Evolutionary conservation across 1,140 invertebrate species (phyloP), one percentile per base, ranked within the genome.

Genomic region (Danaus melanippus): DNA sequence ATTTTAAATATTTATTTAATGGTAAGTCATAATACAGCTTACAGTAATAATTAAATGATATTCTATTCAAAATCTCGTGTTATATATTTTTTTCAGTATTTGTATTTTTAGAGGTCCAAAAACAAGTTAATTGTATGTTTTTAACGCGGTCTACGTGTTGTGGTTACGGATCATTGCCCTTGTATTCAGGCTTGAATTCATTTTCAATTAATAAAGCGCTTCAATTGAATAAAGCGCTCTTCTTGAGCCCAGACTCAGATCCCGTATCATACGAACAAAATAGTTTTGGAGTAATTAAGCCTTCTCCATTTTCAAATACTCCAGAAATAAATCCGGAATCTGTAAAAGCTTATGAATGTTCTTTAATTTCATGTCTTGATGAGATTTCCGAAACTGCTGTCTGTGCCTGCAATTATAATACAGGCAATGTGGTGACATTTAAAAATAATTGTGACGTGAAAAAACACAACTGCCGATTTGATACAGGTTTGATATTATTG

Each of bases 401-500:
- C 21, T 75, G 73, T 52, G 73, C 73, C 46, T 73, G 73, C 48
- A 75, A 75, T 49, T 66, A 62, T 46, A 71, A 67, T 9, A 73
- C 73, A 8, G 73, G 73, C 50, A 66, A 73, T 57, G 66, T 70
- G 32, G 73, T 68, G 0, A 62, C 66, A 7, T 76, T 76, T 47
- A 67, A 66, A 53, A 71, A 73, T 58, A 46, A 52, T 39, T 76
- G 73, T 44, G 73, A 73, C 42, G 41, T 69, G 8, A 51, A 65
- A 39, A 76, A 67, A 50, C 73, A 76, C 44, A 76, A 76, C 39
- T 76, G 73, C 39, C 65, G 73, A 52, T 73, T 64, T 47, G 60
- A 71, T 56, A 76, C 73, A 56, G 64, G 73, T 73, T 60, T 47
- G 48, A 44, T 15, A 32, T 32, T 32, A 32, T 32, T 32, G 6